phyloP scores from a whole-genome alignment of 2,113 vertebrate genomes.

The Channa maculata region DNA sequence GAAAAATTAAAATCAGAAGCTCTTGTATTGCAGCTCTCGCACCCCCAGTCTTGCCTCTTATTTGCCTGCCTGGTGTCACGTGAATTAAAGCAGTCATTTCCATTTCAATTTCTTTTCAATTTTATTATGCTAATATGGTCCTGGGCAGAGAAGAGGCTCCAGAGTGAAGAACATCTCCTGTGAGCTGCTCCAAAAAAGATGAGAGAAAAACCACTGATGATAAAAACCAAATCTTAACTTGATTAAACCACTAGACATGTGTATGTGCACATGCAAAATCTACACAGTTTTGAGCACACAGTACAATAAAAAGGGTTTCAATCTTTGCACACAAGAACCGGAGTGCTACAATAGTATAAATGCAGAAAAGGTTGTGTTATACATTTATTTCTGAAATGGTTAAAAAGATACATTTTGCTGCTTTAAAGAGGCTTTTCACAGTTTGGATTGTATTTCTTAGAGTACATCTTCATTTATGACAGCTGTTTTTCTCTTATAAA shows the following conservation, averaged over 20 bases:
- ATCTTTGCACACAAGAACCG: slow-evolving; percentile 5
- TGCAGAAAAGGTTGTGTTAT: not conserved
- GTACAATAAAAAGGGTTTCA: slow-evolving; percentile 8
- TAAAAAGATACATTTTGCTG: not conserved
- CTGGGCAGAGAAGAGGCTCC: slow-evolving; percentile 36
- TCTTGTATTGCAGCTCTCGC: slow-evolving; percentile 19
- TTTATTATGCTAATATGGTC: slow-evolving; percentile 69
- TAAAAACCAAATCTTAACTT: slow-evolving; percentile 39
- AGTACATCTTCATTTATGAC: not conserved
- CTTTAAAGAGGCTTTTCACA: not conserved
- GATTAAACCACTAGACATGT: slow-evolving; percentile 33
- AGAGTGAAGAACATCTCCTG: slow-evolving; percentile 44
- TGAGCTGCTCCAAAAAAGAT: slow-evolving; percentile 23
- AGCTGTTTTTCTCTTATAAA: not conserved
- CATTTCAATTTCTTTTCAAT: slow-evolving; percentile 75
- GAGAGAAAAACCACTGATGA: slow-evolving; percentile 5
- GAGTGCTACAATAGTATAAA: not conserved
- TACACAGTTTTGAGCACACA: not conserved
- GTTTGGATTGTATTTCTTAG: slow-evolving; percentile 3
- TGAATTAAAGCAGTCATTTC: slow-evolving; percentile 63
- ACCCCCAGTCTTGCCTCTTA: slow-evolving; percentile 18
- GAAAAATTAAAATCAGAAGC: slow-evolving; percentile 29
- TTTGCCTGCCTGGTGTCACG: slow-evolving; percentile 38
- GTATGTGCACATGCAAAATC: not conserved
- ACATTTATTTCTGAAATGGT: slow-evolving; percentile 7